Evolutionary conservation across 2,113 vertebrate species (phyloP).

Genomic region (cat (Felis catus)): F.catus_Fca126_mat1.0 CM031412.1:145532501-145533000

Average conservation of each 20-base stretch:
- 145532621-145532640: not conserved
- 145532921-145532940: too few relatives aligned
- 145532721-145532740: not conserved
- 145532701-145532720: not conserved
- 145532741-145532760: not conserved
- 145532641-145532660: not conserved
- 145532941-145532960: too few relatives aligned
- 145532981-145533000: not conserved
- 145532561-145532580: not conserved
- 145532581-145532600: not conserved
- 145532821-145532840: too few relatives aligned
- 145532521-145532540: not conserved
- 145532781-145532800: too few relatives aligned
- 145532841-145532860: too few relatives aligned
- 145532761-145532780: too few relatives aligned
- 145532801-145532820: too few relatives aligned
- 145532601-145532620: not conserved
- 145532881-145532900: too few relatives aligned
- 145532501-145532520: not conserved
- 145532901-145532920: too few relatives aligned
- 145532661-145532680: not conserved
- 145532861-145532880: too few relatives aligned
- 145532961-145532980: not conserved
- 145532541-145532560: not conserved
- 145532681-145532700: not conserved